These are phyloP conservation scores for Enteromius paludinosus DNA, from an alignment of 2,797 vertebrate species.

Conservation along the genomic window DNA sequence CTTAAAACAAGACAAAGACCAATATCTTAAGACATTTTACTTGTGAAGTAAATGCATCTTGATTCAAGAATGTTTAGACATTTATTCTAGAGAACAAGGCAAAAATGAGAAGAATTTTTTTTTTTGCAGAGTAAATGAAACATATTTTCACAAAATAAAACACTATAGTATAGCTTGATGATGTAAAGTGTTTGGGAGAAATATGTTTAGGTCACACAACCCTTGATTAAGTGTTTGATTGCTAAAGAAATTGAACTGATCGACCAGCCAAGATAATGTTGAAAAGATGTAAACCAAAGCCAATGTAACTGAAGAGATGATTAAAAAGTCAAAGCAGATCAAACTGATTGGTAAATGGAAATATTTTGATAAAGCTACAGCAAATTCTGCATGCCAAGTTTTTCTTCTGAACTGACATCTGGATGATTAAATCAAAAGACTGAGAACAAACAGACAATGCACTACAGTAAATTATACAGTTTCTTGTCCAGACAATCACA, in stretches of 20 bases:
- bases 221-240: constrained; percentile 10
- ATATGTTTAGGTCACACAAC: not conserved
- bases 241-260: not conserved
- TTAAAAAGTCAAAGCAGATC: constrained; percentile 27
- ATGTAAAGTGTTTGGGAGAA: not conserved
- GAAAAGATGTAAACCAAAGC: constrained; percentile 10
- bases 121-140: not conserved
- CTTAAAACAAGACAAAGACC: too few species aligned
- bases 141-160: not conserved
- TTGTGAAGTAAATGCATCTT: too few species aligned
- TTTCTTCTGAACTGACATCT: constrained; percentile 53
- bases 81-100: too few species aligned
- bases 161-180: not conserved
- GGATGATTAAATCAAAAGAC: constrained; percentile 40
- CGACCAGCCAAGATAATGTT: constrained; percentile 16
- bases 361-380: constrained; percentile 41
- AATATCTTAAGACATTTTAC: too few species aligned
- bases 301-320: not conserved
- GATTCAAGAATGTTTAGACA: too few species aligned
- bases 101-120: too few species aligned
- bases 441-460: constrained; percentile 36
- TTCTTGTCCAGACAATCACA: constrained; percentile 43
- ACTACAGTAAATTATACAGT: constrained; percentile 27
- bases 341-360: constrained; percentile 28
- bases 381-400: constrained; percentile 32